A percentile compares a stretch with the other conserved stretches of the same genome.
Conservation (phyloP, 2,888 invertebrate genomes). For the Apamea sordens region DNA sequence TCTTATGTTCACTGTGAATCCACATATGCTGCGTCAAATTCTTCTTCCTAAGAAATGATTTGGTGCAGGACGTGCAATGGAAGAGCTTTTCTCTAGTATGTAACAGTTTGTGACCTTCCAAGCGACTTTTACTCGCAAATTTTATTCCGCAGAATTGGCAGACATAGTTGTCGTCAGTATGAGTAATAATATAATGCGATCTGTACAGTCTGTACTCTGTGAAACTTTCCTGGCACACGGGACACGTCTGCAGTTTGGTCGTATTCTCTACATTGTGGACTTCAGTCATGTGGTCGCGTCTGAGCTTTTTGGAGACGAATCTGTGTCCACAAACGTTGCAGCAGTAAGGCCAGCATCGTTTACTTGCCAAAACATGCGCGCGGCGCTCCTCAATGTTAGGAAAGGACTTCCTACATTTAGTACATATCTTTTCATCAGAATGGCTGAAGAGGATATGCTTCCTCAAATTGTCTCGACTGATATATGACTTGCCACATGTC, state of each 20-base stretch:
- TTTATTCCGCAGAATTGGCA: conserved; percentile 77
- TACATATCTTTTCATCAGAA: conserved; percentile 65
- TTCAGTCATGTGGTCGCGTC: conserved; percentile 69
- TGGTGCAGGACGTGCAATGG: conserved; percentile 84
- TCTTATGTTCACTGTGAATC: conserved; percentile 79
- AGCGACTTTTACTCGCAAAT: conserved; percentile 75
- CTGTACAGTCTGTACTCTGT: conserved; percentile 67
- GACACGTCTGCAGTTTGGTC: conserved; percentile 71
- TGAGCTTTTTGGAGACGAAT: conserved; percentile 71
- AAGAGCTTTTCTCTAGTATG: conserved; percentile 85
- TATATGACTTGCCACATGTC: conserved; percentile 77
- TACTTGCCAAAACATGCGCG: conserved; percentile 72
- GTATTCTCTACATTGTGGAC: conserved; percentile 71
- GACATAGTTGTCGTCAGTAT: conserved; percentile 72
- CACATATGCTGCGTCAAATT: conserved; percentile 79
- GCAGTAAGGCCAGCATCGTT: conserved; percentile 74
- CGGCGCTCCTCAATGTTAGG: conserved; percentile 61
- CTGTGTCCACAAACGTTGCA: conserved; percentile 74
- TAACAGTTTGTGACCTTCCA: conserved; percentile 82
- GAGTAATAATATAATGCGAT: conserved; percentile 74
- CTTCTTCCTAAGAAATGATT: conserved; percentile 78
- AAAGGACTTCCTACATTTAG: conserved; percentile 73
- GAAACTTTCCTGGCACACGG: conserved; percentile 72
- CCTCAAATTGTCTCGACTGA: conserved; percentile 71
- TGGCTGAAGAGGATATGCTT: conserved; percentile 65